Percentiles rank a stretch among this genome's conserved stretches.
These are phyloP conservation scores for Nipponacmea schrenckii DNA, from an alignment of 2,888 invertebrate genomes.

Conservation along the genomic window DNA sequence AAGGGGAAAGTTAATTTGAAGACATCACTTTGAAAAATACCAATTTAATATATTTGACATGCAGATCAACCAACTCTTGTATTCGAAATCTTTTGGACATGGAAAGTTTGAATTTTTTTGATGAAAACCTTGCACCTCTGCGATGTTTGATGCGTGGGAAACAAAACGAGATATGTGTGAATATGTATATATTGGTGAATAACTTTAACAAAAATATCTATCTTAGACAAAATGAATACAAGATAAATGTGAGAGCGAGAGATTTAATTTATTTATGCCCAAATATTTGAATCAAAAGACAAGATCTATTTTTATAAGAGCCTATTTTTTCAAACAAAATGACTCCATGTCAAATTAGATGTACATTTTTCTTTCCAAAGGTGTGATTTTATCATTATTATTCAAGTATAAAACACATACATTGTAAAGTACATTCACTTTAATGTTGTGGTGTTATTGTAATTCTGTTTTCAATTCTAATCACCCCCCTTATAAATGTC, in stretches of 20 bases:
- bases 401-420: not conserved
- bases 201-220: not conserved
- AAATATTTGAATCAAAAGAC: slow-evolving; percentile 19
- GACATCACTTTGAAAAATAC: too few species aligned
- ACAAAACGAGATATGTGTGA: slow-evolving; percentile 16
- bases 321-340: slow-evolving; percentile 24
- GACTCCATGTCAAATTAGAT: not conserved
- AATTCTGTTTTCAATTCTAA: not conserved
- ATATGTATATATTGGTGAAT: slow-evolving; percentile 15
- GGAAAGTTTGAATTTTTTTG: not conserved
- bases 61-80: too few species aligned
- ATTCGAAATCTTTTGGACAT: too few species aligned
- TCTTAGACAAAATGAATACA: slow-evolving; percentile 16
- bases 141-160: slow-evolving; percentile 14
- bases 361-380: slow-evolving; percentile 7
- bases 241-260: slow-evolving; percentile 4
- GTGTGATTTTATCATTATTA: slow-evolving; percentile 1
- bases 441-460: slow-evolving; percentile 4
- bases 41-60: too few species aligned
- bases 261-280: slow-evolving; percentile 13
- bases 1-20: too few species aligned
- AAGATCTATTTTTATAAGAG: slow-evolving; percentile 27
- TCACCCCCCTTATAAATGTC: not conserved
- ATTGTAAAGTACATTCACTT: slow-evolving; percentile 2
- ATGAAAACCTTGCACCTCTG: not conserved